Percentiles rank a stretch among this genome's conserved stretches.
Conservation (phyloP, 2,797 vertebrate genomes). For the Sorex maritimensis region DNA sequence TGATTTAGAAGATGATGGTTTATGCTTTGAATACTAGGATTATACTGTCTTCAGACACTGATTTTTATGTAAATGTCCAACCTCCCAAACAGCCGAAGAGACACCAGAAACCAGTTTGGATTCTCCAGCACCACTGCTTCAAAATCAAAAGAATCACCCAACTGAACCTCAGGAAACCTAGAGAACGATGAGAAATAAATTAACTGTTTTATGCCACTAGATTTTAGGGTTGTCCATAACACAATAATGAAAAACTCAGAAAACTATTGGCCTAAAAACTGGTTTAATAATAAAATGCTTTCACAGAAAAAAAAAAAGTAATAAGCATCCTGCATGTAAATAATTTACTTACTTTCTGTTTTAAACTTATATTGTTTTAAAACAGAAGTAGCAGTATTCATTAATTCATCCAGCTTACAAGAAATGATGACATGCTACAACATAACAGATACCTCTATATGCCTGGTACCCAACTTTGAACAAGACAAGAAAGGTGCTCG, state of each 20-base stretch:
- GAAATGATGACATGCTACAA: background rate
- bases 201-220: background rate
- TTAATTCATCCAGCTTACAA: background rate
- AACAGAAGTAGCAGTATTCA: background rate
- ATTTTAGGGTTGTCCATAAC: background rate
- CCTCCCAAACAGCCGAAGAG: background rate
- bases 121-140: background rate
- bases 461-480: background rate
- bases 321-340: no score
- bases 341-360: no score
- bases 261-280: background rate
- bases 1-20: background rate
- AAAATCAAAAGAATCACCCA: background rate
- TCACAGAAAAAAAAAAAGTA: background rate
- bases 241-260: background rate
- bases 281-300: slow-evolving; percentile 44
- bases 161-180: background rate
- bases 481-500: background rate
- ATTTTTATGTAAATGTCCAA: background rate
- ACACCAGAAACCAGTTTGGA: background rate
- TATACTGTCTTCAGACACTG: background rate
- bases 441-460: background rate
- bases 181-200: background rate
- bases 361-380: slow-evolving; percentile 12
- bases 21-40: background rate